Percentiles rank a stretch among this genome's conserved stretches.
Conservation (phyloP, 2,113 vertebrate species). For the Hepsetus odoe region DNA sequence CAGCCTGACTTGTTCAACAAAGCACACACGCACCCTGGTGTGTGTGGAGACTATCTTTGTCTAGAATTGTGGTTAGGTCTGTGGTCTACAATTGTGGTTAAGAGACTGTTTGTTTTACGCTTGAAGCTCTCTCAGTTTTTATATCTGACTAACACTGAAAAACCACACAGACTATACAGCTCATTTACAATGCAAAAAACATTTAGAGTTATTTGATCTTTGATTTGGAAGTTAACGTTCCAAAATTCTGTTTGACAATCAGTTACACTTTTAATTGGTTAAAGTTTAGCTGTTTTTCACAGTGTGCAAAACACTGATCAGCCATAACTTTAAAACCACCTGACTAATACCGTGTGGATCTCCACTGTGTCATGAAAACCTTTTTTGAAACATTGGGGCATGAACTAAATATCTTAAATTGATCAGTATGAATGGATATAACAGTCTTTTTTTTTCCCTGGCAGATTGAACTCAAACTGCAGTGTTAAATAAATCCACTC, state of each 20-base stretch:
- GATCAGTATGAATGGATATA: no score
- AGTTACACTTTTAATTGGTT: no score
- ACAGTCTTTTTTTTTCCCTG: not conserved
- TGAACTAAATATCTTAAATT: no score
- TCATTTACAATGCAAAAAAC: not conserved
- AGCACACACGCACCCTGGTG: not conserved
- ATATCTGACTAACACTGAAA: not conserved
- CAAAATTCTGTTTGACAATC: no score
- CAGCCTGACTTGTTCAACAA: constrained; percentile 8
- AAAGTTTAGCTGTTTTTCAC: no score
- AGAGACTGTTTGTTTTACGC: not conserved
- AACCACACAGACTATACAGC: not conserved
- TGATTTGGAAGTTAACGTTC: no score
- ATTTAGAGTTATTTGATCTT: not conserved
- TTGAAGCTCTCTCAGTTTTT: not conserved
- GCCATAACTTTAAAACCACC: no score
- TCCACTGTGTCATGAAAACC: no score
- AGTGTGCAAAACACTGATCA: no score
- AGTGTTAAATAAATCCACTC: not conserved
- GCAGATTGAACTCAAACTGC: no score
- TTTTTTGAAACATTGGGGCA: no score
- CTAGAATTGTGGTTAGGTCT: not conserved
- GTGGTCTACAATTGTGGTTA: not conserved
- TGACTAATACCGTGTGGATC: no score
- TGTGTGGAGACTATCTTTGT: not conserved